Evolutionary conservation across 2,888 invertebrate genomes (phyloP).

Genomic region (Elegia similella): DNA sequence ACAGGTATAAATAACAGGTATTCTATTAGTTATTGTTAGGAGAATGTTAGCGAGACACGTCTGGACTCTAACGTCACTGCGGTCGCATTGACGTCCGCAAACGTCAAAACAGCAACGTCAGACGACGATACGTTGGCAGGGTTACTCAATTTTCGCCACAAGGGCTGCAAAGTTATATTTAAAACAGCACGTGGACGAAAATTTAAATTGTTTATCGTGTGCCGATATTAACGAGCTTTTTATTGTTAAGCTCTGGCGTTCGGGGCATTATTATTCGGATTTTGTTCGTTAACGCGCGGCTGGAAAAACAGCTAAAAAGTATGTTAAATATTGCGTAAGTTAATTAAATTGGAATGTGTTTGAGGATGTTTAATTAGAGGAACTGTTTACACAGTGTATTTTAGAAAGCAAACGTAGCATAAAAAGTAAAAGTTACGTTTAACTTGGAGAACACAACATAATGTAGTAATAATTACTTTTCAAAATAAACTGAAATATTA

Average conservation of each 20-base stretch:
- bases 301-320: constrained; percentile 11
- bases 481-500: no score
- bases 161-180: constrained; percentile 28
- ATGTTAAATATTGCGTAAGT: constrained; percentile 11
- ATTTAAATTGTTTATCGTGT: constrained; percentile 23
- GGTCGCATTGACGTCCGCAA: constrained; percentile 31
- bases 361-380: constrained; percentile 12
- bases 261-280: constrained; percentile 11
- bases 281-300: constrained; percentile 13
- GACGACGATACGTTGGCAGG: constrained; percentile 22
- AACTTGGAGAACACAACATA: no score
- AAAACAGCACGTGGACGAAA: constrained; percentile 27
- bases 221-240: constrained; percentile 20
- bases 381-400: not conserved
- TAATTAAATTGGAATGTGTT: constrained; percentile 15
- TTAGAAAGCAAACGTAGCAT: not conserved
- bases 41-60: constrained; percentile 22
- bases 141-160: constrained; percentile 3
- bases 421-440: constrained; percentile 1
- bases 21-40: constrained; percentile 25
- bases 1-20: constrained; percentile 22
- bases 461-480: no score
- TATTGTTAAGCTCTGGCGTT: constrained; percentile 17
- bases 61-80: constrained; percentile 31
- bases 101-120: constrained; percentile 32